A percentile compares a stretch with the other conserved stretches of the same genome.
These are phyloP conservation scores for Drosophila insularis DNA, from an alignment of 1,140 invertebrate species.

Conservation along the genomic window DNA sequence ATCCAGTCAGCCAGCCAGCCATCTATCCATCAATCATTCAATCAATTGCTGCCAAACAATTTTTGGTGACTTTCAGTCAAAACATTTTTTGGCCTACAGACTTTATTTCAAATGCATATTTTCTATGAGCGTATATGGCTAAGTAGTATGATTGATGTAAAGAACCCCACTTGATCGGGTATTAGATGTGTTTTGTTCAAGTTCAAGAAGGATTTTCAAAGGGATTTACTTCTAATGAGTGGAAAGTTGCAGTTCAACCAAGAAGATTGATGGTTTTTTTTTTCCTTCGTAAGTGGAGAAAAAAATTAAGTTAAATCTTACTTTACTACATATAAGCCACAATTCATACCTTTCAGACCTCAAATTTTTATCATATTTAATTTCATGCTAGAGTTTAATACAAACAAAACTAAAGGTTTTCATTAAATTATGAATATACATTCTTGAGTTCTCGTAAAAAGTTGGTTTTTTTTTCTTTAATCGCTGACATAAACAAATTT, in stretches of 20 bases:
- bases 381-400: background rate
- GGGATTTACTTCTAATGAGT: slow-evolving; percentile 66
- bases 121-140: slow-evolving; percentile 35
- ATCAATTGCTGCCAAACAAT: slow-evolving; percentile 62
- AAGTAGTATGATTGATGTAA: slow-evolving; percentile 64
- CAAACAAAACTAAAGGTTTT: background rate
- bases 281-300: no score
- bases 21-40: slow-evolving; percentile 81
- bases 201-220: background rate
- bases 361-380: no score
- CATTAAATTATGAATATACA: background rate
- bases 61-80: slow-evolving; percentile 73
- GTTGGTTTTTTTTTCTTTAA: background rate
- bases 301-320: no score
- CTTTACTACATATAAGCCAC: no score
- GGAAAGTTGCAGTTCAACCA: background rate
- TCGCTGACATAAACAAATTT: slow-evolving; percentile 10
- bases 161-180: slow-evolving; percentile 14
- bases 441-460: background rate
- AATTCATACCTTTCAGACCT: no score
- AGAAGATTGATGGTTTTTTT: slow-evolving; percentile 4
- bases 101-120: slow-evolving; percentile 40
- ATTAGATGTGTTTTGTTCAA: slow-evolving; percentile 21
- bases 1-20: slow-evolving; percentile 69
- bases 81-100: slow-evolving; percentile 53